phyloP scores from a whole-genome alignment of 2,888 invertebrate genomes.

The Agriopis aurantiaria region DNA sequence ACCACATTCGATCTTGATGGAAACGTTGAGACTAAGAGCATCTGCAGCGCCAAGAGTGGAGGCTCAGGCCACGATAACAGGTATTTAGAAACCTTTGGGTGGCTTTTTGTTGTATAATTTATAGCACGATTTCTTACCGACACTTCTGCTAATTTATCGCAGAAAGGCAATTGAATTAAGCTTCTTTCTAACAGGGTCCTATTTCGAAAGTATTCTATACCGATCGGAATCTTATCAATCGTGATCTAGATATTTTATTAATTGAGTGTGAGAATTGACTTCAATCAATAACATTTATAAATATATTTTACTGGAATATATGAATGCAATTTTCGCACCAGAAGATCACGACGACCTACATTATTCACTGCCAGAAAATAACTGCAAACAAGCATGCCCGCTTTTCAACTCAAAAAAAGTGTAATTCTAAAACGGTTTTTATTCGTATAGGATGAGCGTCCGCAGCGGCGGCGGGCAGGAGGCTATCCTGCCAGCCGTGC shows the following conservation, averaged over 20 bases:
- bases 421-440: background rate
- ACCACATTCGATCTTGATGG: constrained; percentile 96
- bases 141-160: constrained; percentile 8
- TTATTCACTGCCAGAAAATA: background rate
- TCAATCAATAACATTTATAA: background rate
- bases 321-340: background rate
- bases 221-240: background rate
- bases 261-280: background rate
- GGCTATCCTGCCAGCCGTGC: constrained; percentile 96
- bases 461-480: constrained; percentile 89
- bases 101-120: constrained; percentile 1
- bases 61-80: constrained; percentile 93
- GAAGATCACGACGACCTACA: background rate
- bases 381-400: background rate
- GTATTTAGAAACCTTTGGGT: constrained; percentile 75
- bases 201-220: background rate
- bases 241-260: background rate
- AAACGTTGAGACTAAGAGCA: constrained; percentile 96
- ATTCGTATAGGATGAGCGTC: constrained; percentile 60
- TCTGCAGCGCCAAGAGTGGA: constrained; percentile 92
- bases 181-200: background rate
- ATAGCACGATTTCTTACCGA: constrained; percentile 11
- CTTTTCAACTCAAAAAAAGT: background rate
- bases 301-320: background rate
- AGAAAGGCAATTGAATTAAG: background rate